Base-by-base conservation (phyloP, 2,797 vertebrate genomes). In the Melanotaenia trifasciata region DNA sequence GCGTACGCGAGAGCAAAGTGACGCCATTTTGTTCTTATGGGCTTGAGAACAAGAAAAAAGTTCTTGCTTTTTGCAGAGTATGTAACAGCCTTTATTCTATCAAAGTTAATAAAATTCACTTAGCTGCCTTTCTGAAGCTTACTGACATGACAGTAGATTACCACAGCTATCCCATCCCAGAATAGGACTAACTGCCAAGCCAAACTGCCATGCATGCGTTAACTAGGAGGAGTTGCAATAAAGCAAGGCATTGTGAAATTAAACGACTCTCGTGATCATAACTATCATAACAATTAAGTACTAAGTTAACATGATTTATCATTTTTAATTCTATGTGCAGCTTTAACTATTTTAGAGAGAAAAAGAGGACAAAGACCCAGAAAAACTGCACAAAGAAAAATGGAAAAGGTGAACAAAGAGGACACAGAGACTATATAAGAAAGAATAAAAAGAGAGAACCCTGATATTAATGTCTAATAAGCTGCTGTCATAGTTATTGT, bases 371-470 rank as follows among this genome's bases (percentile, higher is more conserved):
- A 28, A 72, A 78, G 67, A 74, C 30, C 9, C 26, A 36, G 33
- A 58, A 75, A 83, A 51, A 72, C 24, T 72, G n/a, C 13, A 81
- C 20, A 60, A 26, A 24, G 58, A 81, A 28, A 64, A 1, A 0
- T 40, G n/a, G 54, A 75, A 32, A 73, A 65, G 50, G 43, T 51
- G 50, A 84, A 66, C 20, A 68, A 67, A 78, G 57, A 70, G 22
- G 47, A 61, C 43, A 66, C 6, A 60, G 32, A 87, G 54, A 50
- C 7, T 22, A 50, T 62, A 33, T 33, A 33, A 33, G 7, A 33
- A 8, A 33, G 32, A 33, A 33, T 45, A 40, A 22, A 12, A 58
- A 56, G n/a, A 71, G 54, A 53, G 51, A 70, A 51, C 12, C 26
- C 32, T 61, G 22, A 26, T 13, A 58, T 51, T 59, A 61, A 57